phyloP scores from a whole-genome alignment of 2,113 vertebrate genomes.

The Tachuris rubrigastra region DNA sequence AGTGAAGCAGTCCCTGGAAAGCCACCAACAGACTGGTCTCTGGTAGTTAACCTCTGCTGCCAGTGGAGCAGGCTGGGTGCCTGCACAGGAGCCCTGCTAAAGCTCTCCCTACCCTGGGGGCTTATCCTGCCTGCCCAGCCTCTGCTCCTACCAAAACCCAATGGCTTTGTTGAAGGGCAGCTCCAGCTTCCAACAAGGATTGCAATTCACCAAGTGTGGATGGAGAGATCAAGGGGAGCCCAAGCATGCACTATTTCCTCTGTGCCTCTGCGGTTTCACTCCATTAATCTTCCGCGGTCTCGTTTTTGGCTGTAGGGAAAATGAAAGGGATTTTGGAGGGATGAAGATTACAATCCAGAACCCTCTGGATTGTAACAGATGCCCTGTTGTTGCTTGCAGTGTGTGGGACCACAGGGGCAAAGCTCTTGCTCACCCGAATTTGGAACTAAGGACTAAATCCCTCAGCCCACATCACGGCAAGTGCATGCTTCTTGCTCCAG shows the following conservation, averaged over 20 bases:
- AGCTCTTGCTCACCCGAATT: fast-evolving
- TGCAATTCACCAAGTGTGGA: fast-evolving
- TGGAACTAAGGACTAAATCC: background rate
- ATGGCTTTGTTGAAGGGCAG: too few species aligned
- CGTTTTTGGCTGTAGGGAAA: background rate
- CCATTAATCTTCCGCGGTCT: background rate
- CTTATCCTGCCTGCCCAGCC: fast-evolving
- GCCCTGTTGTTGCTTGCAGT: background rate
- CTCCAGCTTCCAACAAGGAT: fast-evolving
- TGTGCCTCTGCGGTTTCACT: fast-evolving
- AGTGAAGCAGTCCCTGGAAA: background rate
- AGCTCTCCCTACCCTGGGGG: fast-evolving
- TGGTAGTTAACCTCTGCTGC: background rate
- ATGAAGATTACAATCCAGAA: background rate
- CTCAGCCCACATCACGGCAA: fast-evolving
- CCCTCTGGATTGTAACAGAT: background rate
- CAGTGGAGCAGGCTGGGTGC: background rate
- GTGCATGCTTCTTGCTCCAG: fast-evolving
- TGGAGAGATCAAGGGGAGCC: fast-evolving
- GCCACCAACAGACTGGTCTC: background rate
- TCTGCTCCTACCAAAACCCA: background rate
- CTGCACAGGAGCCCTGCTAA: background rate
- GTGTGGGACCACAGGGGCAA: background rate
- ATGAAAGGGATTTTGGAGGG: background rate
- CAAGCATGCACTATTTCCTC: background rate